phyloP scores from a whole-genome alignment of 2,888 invertebrate genomes.

The Halocaridina rubra region DNA sequence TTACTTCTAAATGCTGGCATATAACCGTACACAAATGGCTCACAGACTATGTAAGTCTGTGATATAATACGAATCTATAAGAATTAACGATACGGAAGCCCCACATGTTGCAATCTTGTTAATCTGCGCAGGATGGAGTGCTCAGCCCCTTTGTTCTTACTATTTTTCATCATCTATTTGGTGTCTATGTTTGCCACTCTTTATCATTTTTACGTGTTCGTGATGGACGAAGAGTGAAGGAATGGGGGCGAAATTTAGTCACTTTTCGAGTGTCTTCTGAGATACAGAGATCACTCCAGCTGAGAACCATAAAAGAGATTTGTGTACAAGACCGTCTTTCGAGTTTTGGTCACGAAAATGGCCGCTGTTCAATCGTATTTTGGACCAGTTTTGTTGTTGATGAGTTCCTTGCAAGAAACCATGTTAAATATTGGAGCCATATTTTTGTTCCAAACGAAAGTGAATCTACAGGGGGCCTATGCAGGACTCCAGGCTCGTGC shows the following conservation, averaged over 20 bases:
- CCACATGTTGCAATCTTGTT: not conserved
- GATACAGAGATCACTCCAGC: not conserved
- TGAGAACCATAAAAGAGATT: not conserved
- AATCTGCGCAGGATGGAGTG: not conserved
- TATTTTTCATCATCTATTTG: conserved; percentile 15
- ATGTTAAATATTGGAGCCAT: conserved; percentile 15
- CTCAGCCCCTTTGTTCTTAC: conserved; percentile 2
- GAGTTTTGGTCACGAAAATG: not conserved
- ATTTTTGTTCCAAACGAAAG: conserved; percentile 27
- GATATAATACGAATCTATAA: not conserved
- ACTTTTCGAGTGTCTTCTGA: not conserved
- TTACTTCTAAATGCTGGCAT: not conserved
- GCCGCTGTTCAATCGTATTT: conserved; percentile 11
- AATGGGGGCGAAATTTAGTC: not conserved
- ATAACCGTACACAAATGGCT: not conserved
- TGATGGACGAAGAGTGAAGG: not conserved
- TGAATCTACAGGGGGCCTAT: not conserved
- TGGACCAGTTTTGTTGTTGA: conserved; percentile 21
- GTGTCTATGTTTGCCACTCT: not conserved
- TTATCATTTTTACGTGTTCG: conserved; percentile 6
- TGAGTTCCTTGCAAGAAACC: conserved; percentile 27
- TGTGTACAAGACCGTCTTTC: too few species aligned
- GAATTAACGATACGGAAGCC: not conserved
- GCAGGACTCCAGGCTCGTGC: conserved; percentile 2
- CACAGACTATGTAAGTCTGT: too few species aligned